Conservation (phyloP, 1,140 invertebrate species). For the Ruditapes philippinarum region DNA sequence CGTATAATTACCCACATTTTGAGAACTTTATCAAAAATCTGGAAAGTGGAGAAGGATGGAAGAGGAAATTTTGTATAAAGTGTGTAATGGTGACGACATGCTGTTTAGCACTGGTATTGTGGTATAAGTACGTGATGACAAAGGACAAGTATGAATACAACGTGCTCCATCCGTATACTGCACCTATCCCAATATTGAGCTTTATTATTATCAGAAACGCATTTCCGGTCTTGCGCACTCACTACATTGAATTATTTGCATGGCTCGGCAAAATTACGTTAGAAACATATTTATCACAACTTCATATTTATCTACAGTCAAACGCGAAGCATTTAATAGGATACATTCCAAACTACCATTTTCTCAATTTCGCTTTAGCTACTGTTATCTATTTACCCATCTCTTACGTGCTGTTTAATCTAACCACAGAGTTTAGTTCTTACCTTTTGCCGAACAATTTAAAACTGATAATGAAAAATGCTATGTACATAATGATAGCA, state of each 20-base stretch:
- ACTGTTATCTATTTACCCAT: constrained; percentile 77
- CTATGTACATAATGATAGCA: neutral
- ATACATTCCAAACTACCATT: constrained; percentile 73
- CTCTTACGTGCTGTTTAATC: constrained; percentile 74
- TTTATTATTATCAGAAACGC: constrained; percentile 77
- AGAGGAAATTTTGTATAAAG: constrained; percentile 53
- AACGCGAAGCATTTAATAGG: constrained; percentile 78
- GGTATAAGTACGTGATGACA: constrained; percentile 72
- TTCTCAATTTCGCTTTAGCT: constrained; percentile 78
- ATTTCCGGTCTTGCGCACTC: constrained; percentile 66
- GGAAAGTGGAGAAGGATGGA: constrained; percentile 45
- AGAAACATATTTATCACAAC: constrained; percentile 82
- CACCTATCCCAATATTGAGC: constrained; percentile 74
- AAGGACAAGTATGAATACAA: constrained; percentile 79
- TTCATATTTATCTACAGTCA: constrained; percentile 80
- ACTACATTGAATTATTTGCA: constrained; percentile 75
- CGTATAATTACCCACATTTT: constrained; percentile 82
- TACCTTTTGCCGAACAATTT: constrained; percentile 75
- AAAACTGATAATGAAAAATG: constrained; percentile 52
- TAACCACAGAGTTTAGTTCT: constrained; percentile 74
- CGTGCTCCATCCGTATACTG: constrained; percentile 75
- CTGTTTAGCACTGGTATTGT: constrained; percentile 49
- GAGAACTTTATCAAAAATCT: constrained; percentile 75
- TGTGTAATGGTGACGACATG: constrained; percentile 35
- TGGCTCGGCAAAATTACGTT: constrained; percentile 80